Evolutionary conservation across 2,888 invertebrate species (phyloP), one percentile per base, ranked within the genome.

Genomic region (Aleiodes alternator): DNA sequence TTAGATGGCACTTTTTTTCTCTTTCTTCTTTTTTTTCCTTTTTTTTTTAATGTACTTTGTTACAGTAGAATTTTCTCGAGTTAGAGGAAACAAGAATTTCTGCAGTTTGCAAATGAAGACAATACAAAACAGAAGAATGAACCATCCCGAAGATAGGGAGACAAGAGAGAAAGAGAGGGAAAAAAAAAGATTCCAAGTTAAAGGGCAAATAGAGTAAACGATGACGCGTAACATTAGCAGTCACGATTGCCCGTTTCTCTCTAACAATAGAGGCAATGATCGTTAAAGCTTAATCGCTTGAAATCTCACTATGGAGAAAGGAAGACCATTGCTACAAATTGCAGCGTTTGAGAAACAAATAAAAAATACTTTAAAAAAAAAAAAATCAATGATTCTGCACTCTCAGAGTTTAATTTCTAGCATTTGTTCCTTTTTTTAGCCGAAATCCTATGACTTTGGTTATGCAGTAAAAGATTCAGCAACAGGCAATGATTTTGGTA

Each of bases 401-500:
- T 70, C 43, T 34, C n/a, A 31, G 69, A 50, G 69, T 64, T 48
- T 7, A 11, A 29, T 48, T 14, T 50, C n/a, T 9, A 31, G 9
- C 31, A 66, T 53, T 23, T 38, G 55, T 64, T 72, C 51, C 8
- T 12, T 57, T 73, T 48, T 82, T 81, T 90, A 94, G 94, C 94
- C 94, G 0, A 94, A 94, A 85, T 93, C 95, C 0, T 95, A 95
- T 89, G 95, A 95, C 87, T 95, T 95, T 85, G 94, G 94, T 5
- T 95, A 95, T 87, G 94, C 94, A 59, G 95, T 95, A 77, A 95
- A 95, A 86, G 95, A 95, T 84, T 94, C 94, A 1, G 92, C 93
- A 79, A 92, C 93, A 5, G 95, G 95, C 68, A 95, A 94, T 82
- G 94, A 95, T 85, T 95, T 94, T 88, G 92, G 93, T 59, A 91